Base-by-base conservation (phyloP, 2,888 invertebrate genomes). In the Eledona agricola region DNA sequence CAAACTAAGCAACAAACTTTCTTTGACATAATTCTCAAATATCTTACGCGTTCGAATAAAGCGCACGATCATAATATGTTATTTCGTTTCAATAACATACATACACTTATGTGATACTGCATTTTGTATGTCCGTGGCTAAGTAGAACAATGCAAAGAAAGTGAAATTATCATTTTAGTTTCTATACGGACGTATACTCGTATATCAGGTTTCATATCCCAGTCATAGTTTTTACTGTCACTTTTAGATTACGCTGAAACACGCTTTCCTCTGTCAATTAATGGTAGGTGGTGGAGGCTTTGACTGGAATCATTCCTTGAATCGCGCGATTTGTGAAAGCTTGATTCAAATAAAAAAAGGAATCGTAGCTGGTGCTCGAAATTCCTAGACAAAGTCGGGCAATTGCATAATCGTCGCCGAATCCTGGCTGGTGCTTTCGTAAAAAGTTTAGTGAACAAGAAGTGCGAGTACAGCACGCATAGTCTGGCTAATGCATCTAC, bases 401-500 rank as follows among this genome's bases (percentile, higher is more conserved):
- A 49, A 49, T 49, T 49, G 38, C 38, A 37, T 37, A 49, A 49
- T 49, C 38, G 46, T 46, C n/a, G 25, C 25, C 34, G 46, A 34
- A 46, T 35, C 46, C 22, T 16, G 6, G 23, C 25, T 25, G 34
- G 34, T 46, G 47, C 45, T 37, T 47, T 37, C 22, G 37, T 43
- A 45, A 45, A 51, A 35, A 43, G 43, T 51, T 45, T 35, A 38
- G 53, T 47, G 46, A 47, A 40, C 46, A 46, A 46, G 47, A 53
- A 53, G 53, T 58, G 51, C 52, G 57, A 56, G 53, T 57, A 55
- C 55, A 59, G 43, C 56, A 57, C 59, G 60, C 60, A 58, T 55
- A 53, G 57, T 56, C 59, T 51, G 55, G 47, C 54, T 51, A 61
- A 65, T 51, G 59, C 59, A 64, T 70, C 64, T 66, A 72, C 72